Conservation (phyloP, 2,113 vertebrate species). For the Mastomys coucha region DNA sequence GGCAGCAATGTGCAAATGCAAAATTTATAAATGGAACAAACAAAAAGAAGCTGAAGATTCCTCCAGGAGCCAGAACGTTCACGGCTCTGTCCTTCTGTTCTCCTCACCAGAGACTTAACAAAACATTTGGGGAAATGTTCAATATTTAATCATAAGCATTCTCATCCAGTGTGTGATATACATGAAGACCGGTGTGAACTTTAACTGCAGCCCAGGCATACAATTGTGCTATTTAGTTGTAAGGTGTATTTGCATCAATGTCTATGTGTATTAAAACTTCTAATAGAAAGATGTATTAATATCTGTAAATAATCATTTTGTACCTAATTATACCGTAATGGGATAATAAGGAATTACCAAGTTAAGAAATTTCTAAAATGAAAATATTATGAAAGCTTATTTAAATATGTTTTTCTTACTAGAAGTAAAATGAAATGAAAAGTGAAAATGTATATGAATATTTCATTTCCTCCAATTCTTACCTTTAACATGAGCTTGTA, state of each 20-base stretch:
- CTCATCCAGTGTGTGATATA: constrained; percentile 51
- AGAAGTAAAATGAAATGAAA: neutral
- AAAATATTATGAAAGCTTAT: constrained; percentile 17
- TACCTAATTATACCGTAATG: neutral
- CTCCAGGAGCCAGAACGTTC: constrained; percentile 74
- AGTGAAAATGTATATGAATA: neutral
- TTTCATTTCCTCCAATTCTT: constrained; percentile 8
- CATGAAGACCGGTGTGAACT: neutral
- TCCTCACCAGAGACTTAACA: constrained; percentile 70
- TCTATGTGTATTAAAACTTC: constrained; percentile 34
- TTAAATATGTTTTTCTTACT: neutral
- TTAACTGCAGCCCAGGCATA: neutral
- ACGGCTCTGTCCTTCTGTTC: constrained; percentile 70
- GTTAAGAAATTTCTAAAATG: neutral
- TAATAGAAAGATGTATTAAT: neutral
- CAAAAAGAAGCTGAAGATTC: constrained; percentile 77
- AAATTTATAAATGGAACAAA: constrained; percentile 79
- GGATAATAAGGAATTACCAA: neutral
- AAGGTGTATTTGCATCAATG: neutral
- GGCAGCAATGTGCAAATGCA: constrained; percentile 75
- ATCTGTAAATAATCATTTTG: neutral
- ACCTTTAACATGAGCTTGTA: neutral
- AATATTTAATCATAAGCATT: constrained; percentile 81
- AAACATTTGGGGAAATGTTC: constrained; percentile 74
- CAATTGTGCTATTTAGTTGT: neutral